Percentiles rank a stretch among this genome's conserved stretches.
phyloP scores from a whole-genome alignment of 2,888 invertebrate genomes.

The Muscina levida region DNA sequence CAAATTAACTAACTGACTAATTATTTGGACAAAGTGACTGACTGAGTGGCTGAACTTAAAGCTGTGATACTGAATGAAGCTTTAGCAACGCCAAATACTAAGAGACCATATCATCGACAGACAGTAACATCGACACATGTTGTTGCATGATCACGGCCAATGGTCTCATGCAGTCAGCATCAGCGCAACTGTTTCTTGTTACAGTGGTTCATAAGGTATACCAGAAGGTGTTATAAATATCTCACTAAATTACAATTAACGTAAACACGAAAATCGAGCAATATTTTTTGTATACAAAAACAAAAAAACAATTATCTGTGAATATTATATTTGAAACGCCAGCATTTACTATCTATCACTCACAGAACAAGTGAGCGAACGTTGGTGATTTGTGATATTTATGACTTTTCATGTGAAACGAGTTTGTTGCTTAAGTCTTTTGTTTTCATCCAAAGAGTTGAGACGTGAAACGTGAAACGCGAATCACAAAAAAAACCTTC shows the following conservation, averaged over 20 bases:
- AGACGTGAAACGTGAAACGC: background rate
- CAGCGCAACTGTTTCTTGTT: background rate
- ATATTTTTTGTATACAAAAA: background rate
- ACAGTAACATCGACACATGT: background rate
- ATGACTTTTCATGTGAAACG: constrained; percentile 22
- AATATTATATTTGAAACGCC: no score
- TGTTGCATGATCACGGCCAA: constrained; percentile 19
- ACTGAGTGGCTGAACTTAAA: background rate
- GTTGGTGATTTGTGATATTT: background rate
- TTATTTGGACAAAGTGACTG: background rate
- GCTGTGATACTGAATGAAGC: background rate
- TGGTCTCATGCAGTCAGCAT: constrained; percentile 24
- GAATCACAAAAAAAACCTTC: constrained; percentile 24
- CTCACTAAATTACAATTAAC: background rate
- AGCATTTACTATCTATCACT: no score
- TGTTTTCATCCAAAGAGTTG: background rate
- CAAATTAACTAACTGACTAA: background rate
- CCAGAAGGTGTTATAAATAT: constrained; percentile 24
- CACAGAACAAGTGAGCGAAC: no score
- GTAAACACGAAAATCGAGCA: constrained; percentile 2
- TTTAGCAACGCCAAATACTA: background rate
- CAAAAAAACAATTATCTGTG: no score
- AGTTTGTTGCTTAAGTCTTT: constrained; percentile 35
- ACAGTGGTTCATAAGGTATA: background rate
- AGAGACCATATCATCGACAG: background rate